Evolutionary conservation across 1,140 invertebrate species (phyloP).

Genomic region (Lepidotrigona ventralis): DNA sequence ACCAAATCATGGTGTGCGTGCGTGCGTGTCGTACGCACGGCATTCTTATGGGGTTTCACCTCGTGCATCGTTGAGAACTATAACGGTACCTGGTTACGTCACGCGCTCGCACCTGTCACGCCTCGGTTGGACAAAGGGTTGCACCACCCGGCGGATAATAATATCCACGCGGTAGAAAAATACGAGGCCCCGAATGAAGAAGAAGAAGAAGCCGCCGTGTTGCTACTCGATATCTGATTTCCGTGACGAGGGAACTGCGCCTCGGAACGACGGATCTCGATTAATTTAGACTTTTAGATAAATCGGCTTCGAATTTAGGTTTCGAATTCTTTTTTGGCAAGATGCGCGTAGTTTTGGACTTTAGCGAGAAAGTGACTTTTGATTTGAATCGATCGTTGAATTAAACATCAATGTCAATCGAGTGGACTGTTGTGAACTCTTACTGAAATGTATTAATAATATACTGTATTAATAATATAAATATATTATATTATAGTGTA

Average conservation of each 20-base stretch:
- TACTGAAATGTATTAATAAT: too few relatives aligned
- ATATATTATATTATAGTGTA: too few relatives aligned
- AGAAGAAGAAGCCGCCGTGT: conserved; percentile 13
- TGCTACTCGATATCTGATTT: conserved; percentile 73
- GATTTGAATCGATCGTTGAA: too few relatives aligned
- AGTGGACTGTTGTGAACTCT: too few relatives aligned
- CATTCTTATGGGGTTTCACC: conserved; percentile 69
- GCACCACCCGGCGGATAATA: conserved; percentile 49
- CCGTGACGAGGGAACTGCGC: conserved; percentile 65
- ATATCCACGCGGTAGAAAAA: conserved; percentile 41
- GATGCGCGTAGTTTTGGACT: too few relatives aligned
- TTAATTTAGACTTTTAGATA: too few relatives aligned
- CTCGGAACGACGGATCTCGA: too few relatives aligned
- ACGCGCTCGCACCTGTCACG: conserved; percentile 73
- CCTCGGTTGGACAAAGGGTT: conserved; percentile 67
- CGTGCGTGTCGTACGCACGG: conserved; percentile 36
- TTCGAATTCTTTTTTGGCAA: too few relatives aligned
- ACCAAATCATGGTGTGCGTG: not conserved
- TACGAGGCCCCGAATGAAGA: not conserved
- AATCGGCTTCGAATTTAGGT: too few relatives aligned
- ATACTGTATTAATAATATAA: too few relatives aligned
- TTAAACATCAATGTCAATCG: too few relatives aligned
- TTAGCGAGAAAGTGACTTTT: too few relatives aligned
- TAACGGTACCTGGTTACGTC: conserved; percentile 76
- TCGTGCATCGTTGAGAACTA: conserved; percentile 2